Evolutionary conservation across 2,888 invertebrate species (phyloP).

Genomic region (Euzophera pinguis): DNA sequence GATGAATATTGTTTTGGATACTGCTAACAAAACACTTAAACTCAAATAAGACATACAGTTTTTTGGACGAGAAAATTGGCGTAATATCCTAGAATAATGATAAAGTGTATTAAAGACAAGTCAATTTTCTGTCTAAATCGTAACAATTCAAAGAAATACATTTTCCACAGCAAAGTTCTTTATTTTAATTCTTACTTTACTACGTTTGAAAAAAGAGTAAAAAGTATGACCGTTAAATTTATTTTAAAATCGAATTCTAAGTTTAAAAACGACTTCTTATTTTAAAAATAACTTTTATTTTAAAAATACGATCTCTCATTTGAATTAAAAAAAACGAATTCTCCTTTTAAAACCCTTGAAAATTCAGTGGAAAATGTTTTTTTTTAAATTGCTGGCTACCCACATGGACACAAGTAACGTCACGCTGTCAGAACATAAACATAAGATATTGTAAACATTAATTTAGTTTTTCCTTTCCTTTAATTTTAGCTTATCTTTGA

Average conservation of each 20-base stretch:
- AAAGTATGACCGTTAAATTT: no score
- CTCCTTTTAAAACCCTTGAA: background rate
- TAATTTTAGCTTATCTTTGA: constrained; percentile 51
- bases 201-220: no score
- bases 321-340: no score
- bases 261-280: no score
- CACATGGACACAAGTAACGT: constrained; percentile 44
- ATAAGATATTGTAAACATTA: constrained; percentile 49
- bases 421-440: constrained; percentile 52
- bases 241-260: no score
- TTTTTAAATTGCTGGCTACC: background rate
- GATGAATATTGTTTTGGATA: constrained; percentile 24
- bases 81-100: constrained; percentile 7
- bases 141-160: constrained; percentile 19
- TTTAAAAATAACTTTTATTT: no score
- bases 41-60: constrained; percentile 28
- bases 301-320: no score
- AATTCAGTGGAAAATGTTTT: background rate
- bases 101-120: constrained; percentile 4
- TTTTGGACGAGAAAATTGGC: constrained; percentile 31
- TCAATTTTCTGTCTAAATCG: constrained; percentile 37
- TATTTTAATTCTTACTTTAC: no score
- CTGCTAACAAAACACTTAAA: constrained; percentile 43
- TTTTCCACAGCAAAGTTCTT: background rate
- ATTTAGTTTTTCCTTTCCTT: constrained; percentile 42